These are phyloP conservation scores for Sipha flava DNA, from an alignment of 1,140 invertebrate species.

Conservation along the genomic window DNA sequence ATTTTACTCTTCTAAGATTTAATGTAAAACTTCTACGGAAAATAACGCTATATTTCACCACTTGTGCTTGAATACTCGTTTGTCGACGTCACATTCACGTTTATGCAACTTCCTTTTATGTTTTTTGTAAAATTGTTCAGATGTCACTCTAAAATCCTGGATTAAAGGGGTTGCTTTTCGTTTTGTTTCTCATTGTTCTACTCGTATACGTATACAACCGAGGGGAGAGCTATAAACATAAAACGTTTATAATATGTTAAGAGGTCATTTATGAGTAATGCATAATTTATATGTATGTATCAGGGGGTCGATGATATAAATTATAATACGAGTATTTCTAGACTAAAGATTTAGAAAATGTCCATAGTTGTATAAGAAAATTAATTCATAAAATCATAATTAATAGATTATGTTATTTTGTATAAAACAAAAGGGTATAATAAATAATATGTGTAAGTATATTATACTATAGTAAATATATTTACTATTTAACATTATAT, in stretches of 20 bases:
- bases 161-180: not conserved
- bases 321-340: no score
- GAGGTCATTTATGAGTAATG: not conserved
- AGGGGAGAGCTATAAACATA: not conserved
- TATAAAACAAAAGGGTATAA: no score
- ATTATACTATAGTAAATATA: no score
- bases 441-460: no score
- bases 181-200: not conserved
- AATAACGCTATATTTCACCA: not conserved
- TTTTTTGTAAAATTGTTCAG: not conserved
- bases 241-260: not conserved
- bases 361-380: no score
- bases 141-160: not conserved
- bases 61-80: not conserved
- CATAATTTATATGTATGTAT: not conserved
- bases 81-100: not conserved
- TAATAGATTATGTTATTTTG: no score
- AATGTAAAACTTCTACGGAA: not conserved
- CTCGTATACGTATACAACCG: not conserved
- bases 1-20: not conserved
- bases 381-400: no score
- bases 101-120: not conserved
- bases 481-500: no score
- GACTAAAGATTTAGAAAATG: no score
- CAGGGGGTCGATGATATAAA: not conserved